Conservation (phyloP, 2,888 invertebrate genomes). For the Neoascia interrupta region DNA sequence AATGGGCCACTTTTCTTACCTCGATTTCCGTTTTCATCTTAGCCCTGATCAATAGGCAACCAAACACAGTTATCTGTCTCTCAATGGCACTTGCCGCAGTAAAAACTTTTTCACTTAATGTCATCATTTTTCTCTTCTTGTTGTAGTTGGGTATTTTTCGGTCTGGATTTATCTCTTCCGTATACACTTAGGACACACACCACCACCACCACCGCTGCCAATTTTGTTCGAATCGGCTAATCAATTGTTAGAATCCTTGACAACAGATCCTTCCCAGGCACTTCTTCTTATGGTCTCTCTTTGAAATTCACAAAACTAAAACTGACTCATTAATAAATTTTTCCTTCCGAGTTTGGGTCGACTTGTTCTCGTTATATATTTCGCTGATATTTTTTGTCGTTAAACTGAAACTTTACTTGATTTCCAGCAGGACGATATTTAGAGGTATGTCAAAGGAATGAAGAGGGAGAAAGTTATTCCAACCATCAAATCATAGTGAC, state of each 20-base stretch:
- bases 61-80: conserved; percentile 52
- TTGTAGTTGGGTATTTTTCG: too few relatives aligned
- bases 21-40: conserved; percentile 33
- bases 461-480: conserved; percentile 34
- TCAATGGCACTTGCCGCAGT: conserved; percentile 54
- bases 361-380: neutral
- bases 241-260: conserved; percentile 35
- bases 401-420: conserved; percentile 32
- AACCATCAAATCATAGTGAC: too few relatives aligned
- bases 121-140: conserved; percentile 48
- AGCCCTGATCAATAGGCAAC: conserved; percentile 53
- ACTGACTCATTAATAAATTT: conserved; percentile 62
- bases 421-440: neutral
- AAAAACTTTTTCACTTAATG: conserved; percentile 67
- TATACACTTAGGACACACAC: neutral
- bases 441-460: too few relatives aligned
- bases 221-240: too few relatives aligned
- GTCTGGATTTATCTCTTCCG: too few relatives aligned
- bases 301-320: conserved; percentile 61
- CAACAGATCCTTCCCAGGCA: conserved; percentile 19
- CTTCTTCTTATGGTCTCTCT: conserved; percentile 49
- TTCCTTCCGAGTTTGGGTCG: neutral
- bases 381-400: neutral
- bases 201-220: too few relatives aligned
- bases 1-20: conserved; percentile 28